Base-by-base conservation (phyloP, 2,888 invertebrate genomes). In the Hemaris fuciformis region DNA sequence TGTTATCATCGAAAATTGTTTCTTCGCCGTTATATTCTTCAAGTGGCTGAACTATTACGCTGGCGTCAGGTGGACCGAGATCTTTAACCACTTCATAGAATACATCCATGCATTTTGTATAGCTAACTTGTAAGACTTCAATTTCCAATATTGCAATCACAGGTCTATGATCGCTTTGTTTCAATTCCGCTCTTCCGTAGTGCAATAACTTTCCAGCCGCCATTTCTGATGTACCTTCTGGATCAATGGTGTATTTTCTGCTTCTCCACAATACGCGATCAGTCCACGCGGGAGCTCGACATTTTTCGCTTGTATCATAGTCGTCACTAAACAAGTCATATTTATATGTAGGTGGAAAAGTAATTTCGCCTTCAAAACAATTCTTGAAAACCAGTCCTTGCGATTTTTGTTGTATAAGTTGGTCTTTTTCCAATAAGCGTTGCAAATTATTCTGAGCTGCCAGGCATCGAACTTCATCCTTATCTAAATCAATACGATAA, bases 261-360 rank as follows among this genome's bases (percentile, higher is more conserved):
- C 97, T 94, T 80, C 97, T 96, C 98, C 99, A 99, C 63, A 99
- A 91, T n/a, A 99, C 94, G 66, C 99, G 94, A 88, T 99, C 99
- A 0, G 99, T 99, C 99, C 99, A 99, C 3, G 99, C 99, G 0
- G 99, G 99, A 0, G 98, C 97, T 63, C 99, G 94, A 80, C 96
- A 96, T 88, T 99, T 99, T 84, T 99, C 99, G 81, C 99, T 99
- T 0, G 99, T 99, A 85, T 99, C 99, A 83, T 99, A 99, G 88
- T 99, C 99, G 84, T 99, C 98, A 76, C 98, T 99, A 84, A 99
- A 99, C 62, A 99, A 92, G 91, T 99, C 99, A 83, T 99, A 99
- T 84, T 99, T 99, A 87, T 99, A 99, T 0, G 99, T 99, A 0
- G 99, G 99, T 13, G 97, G 95, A 85, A 99, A 99, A 48, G 94